Evolutionary conservation across 1,140 invertebrate genomes (phyloP), one percentile per base, ranked within the genome.

Genomic region (Drosophila trapezifrons): DNA sequence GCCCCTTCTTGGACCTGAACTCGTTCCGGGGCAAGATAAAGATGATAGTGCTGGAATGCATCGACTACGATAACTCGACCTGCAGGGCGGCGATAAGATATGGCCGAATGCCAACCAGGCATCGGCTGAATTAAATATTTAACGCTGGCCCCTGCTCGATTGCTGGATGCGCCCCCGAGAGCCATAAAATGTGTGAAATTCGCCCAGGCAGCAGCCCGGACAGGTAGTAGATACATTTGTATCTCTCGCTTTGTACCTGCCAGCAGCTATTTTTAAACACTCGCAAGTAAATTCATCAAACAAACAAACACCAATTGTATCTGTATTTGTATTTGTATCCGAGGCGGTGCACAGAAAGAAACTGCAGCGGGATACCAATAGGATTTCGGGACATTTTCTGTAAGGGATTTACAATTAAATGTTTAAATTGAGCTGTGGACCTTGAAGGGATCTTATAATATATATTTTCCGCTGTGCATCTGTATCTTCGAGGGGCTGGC

Each of bases 151-250:
- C 18, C 38, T 52, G 32, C 22, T 52, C 25, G 49, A 40, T 62
- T 52, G 43, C 35, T 66, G 65, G 65, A 65, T 67, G 60, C 65
- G 60, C 65, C 65, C 60, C 43, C 35, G 13, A 40, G 52, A 52
- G 45, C 55, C 62, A 54, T 71, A 64, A 71, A 82, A 86, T 74
- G 82, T 86, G 82, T 87, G 78, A 87, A 82, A 78, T 87, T 80
- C 58, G 74, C 64, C 77, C 51, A 55, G 59, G 47, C 63, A 76
- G 55, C 60, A 64, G 59, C 62, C 32, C 32, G 25, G 66, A 59
- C 84, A 87, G 83, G 79, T 83, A 79, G 76, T 70, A 86, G 79
- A 79, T 87, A 79, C 75, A 76, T 79, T 87, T 87, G 76, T 86
- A 87, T 78, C 83, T 85, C 78, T 81, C 64, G 69, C 74, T 78